Conservation (phyloP, 2,888 invertebrate species). For the Odontomyia ornata region DNA sequence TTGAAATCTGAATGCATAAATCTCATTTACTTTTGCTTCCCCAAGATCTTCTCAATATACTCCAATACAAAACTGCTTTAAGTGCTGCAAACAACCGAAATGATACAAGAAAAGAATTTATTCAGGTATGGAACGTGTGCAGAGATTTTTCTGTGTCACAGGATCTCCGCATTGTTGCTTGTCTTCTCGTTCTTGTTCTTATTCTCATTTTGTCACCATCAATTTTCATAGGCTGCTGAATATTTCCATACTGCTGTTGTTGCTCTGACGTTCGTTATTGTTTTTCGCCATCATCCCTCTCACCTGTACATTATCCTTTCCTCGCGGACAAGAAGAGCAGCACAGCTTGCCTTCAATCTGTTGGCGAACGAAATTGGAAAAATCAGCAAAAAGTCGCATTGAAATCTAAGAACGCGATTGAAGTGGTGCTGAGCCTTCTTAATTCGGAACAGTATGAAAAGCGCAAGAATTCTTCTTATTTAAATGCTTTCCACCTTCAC, state of each 20-base stretch:
- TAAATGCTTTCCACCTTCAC: conserved; percentile 31
- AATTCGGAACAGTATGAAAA: not conserved
- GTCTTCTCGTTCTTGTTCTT: conserved; percentile 16
- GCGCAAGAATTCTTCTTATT: not conserved
- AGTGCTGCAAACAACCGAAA: not conserved
- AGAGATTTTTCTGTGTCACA: conserved; percentile 22
- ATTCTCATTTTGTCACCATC: conserved; percentile 33
- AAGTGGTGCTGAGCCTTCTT: not conserved
- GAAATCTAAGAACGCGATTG: conserved; percentile 10
- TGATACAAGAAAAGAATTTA: not conserved
- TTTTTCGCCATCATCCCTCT: conserved; percentile 9
- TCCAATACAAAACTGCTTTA: not conserved
- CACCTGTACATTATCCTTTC: not conserved
- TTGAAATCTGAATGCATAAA: not conserved
- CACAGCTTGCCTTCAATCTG: not conserved
- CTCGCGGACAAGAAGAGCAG: not conserved
- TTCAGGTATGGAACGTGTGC: conserved; percentile 5
- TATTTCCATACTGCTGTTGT: not conserved
- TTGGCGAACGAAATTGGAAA: not conserved
- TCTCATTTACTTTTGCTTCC: not conserved
- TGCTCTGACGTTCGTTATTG: not conserved
- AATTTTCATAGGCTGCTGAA: conserved; percentile 33
- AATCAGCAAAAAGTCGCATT: conserved; percentile 15
- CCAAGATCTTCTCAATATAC: not conserved
- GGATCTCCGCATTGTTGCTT: conserved; percentile 34